Percentiles rank a stretch among this genome's conserved stretches.
Evolutionary conservation across 2,113 vertebrate genomes (phyloP).

Genomic region (Stigmatopora nigra): DNA sequence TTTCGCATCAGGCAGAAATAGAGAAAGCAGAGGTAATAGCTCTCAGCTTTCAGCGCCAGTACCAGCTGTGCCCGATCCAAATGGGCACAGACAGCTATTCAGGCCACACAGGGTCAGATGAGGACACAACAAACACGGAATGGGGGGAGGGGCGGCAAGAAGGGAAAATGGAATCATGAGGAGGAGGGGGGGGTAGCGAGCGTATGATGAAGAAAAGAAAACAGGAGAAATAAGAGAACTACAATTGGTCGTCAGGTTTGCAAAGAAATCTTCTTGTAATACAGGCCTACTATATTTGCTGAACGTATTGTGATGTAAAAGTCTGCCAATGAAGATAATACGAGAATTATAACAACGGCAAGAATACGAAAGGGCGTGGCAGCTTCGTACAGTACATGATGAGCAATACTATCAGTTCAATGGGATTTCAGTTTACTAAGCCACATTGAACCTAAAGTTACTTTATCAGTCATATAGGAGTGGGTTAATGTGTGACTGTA

Average conservation of each 20-base stretch:
- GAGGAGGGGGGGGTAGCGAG: conserved; percentile 8
- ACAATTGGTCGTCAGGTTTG: not conserved
- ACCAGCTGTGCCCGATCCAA: conserved; percentile 54
- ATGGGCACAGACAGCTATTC: conserved; percentile 40
- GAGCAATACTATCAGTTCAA: not conserved
- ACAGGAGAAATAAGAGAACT: conserved; percentile 26
- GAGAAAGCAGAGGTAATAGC: conserved; percentile 30
- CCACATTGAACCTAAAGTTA: not conserved
- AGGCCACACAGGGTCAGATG: conserved; percentile 52
- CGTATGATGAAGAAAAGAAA: conserved; percentile 31
- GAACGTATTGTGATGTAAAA: not conserved
- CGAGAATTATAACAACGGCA: too few species aligned
- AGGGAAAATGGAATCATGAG: conserved; percentile 17
- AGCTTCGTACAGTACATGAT: not conserved
- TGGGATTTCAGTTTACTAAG: not conserved
- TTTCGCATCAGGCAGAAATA: conserved; percentile 9
- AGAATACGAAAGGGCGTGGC: not conserved
- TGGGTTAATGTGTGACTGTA: too few species aligned
- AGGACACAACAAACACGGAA: conserved; percentile 47
- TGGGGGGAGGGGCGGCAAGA: not conserved
- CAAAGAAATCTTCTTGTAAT: not conserved
- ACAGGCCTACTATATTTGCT: not conserved
- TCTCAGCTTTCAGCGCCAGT: conserved; percentile 37
- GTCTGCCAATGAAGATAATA: not conserved
- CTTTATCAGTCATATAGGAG: too few species aligned